These are phyloP conservation scores for Plebejus anna DNA, from an alignment of 2,888 invertebrate species.

Conservation along the genomic window DNA sequence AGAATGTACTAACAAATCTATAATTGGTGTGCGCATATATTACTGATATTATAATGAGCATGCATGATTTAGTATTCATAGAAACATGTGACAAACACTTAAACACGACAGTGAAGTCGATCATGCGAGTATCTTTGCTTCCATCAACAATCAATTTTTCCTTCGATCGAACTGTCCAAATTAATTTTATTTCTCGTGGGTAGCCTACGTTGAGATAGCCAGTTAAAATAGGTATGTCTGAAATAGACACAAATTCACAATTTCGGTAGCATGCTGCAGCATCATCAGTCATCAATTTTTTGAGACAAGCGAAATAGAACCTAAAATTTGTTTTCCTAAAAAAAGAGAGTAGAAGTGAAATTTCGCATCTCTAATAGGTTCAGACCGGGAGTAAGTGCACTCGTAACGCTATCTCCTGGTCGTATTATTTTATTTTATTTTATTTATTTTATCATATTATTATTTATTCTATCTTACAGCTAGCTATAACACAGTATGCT, in stretches of 20 bases:
- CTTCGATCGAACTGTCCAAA: too few relatives aligned
- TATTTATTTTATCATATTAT: too few relatives aligned
- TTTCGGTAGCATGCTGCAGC: too few relatives aligned
- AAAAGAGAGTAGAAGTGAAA: background rate
- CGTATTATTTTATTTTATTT: background rate
- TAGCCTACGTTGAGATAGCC: too few relatives aligned
- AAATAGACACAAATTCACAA: too few relatives aligned
- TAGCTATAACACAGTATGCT: too few relatives aligned
- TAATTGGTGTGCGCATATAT: background rate
- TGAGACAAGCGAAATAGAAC: background rate
- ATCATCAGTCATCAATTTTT: too few relatives aligned
- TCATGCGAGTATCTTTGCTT: background rate
- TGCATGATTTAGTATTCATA: conserved; percentile 4
- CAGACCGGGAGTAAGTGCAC: conserved; percentile 3
- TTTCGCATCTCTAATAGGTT: conserved; percentile 12
- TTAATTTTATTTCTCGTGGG: too few relatives aligned
- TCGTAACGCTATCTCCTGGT: conserved; percentile 14
- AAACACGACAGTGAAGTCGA: background rate
- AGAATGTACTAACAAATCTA: background rate
- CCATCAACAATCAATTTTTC: background rate
- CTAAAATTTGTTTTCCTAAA: background rate
- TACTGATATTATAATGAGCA: background rate
- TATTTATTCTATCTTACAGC: too few relatives aligned
- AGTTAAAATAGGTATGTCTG: too few relatives aligned
- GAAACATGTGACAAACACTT: background rate